phyloP scores from a whole-genome alignment of 2,113 vertebrate species.

The Crotalus horridus region DNA sequence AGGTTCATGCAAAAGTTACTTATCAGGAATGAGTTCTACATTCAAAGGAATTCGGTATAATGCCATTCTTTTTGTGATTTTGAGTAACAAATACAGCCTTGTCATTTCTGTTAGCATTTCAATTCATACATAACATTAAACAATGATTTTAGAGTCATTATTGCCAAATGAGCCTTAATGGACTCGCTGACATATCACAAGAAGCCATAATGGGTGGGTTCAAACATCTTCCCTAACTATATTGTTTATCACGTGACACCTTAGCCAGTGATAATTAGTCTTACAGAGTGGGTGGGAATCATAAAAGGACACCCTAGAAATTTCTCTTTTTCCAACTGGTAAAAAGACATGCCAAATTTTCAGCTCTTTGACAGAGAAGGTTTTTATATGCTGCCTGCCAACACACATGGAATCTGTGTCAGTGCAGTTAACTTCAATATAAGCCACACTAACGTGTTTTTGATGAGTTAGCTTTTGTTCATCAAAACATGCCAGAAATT shows the following conservation, averaged over 20 bases:
- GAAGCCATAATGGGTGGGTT: not conserved
- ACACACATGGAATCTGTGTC: not conserved
- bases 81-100: not conserved
- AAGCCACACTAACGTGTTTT: not conserved
- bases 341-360: not conserved
- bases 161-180: not conserved
- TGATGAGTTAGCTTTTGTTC: not conserved
- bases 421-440: slow-evolving; percentile 2
- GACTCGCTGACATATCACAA: not conserved
- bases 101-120: not conserved
- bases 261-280: not conserved
- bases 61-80: not conserved
- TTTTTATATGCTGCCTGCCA: not conserved
- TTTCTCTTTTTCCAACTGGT: not conserved
- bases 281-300: not conserved
- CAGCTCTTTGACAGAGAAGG: not conserved
- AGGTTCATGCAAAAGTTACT: not conserved
- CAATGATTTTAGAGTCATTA: not conserved
- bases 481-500: slow-evolving; percentile 3
- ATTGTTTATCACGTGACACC: not conserved
- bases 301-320: not conserved
- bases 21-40: not conserved
- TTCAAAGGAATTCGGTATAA: not conserved
- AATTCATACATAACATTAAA: not conserved
- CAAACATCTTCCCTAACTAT: not conserved